phyloP scores from a whole-genome alignment of 2,888 invertebrate species.

The Diarsia rubi region DNA sequence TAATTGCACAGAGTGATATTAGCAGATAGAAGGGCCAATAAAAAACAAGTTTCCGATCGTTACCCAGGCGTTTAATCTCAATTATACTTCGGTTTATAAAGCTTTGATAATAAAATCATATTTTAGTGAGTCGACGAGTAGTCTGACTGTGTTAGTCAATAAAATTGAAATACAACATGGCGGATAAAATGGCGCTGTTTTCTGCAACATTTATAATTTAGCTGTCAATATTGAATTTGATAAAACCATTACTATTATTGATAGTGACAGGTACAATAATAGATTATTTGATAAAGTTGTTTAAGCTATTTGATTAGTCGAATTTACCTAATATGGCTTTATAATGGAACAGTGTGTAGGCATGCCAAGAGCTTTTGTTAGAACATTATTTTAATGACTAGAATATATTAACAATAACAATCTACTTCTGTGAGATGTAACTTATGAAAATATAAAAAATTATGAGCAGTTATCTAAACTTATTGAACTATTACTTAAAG shows the following conservation, averaged over 20 bases:
- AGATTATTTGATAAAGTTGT: conserved; percentile 36
- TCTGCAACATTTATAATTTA: conserved; percentile 47
- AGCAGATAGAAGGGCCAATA: conserved; percentile 71
- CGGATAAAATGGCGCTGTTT: conserved; percentile 35
- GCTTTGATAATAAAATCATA: conserved; percentile 66
- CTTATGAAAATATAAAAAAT: no score
- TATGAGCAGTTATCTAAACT: conserved; percentile 17
- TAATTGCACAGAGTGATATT: conserved; percentile 71
- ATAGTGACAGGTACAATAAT: conserved; percentile 47
- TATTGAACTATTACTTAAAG: conserved; percentile 18
- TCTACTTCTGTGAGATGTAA: conserved; percentile 9
- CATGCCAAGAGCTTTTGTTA: conserved; percentile 15
- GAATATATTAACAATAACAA: conserved; percentile 52
- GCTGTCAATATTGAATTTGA: conserved; percentile 33
- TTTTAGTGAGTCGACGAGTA: conserved; percentile 61
- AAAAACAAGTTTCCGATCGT: conserved; percentile 71
- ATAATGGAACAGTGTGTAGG: conserved; percentile 42
- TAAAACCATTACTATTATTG: conserved; percentile 41
- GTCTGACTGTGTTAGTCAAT: conserved; percentile 55
- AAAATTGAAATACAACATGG: conserved; percentile 54
- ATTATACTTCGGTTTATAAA: conserved; percentile 49
- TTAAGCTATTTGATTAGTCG: conserved; percentile 21
- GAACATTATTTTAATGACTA: conserved; percentile 28
- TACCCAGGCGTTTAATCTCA: conserved; percentile 68
- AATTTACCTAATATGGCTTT: conserved; percentile 23